Evolutionary conservation across 2,888 invertebrate genomes (phyloP).

Genomic region (Uloborus plumipes): DNA sequence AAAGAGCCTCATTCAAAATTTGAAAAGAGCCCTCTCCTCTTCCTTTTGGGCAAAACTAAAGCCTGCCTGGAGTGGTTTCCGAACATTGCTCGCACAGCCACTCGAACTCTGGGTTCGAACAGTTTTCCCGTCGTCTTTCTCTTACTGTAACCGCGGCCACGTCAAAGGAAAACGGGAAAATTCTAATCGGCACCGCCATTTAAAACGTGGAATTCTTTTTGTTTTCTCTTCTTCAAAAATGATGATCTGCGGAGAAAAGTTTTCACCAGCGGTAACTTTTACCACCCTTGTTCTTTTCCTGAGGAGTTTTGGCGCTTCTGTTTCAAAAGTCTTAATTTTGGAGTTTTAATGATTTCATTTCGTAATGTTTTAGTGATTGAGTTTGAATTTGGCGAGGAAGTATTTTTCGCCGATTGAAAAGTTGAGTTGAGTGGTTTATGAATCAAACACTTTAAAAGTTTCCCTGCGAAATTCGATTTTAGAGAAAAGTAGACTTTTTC

Average conservation of each 20-base stretch:
- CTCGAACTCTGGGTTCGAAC: conserved; percentile 7
- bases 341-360: conserved; percentile 55
- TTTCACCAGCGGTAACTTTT: conserved; percentile 30
- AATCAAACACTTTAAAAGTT: too few species aligned
- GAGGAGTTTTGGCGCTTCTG: not conserved
- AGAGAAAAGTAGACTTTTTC: too few species aligned
- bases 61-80: conserved; percentile 59
- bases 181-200: conserved; percentile 57
- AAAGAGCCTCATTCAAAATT: conserved; percentile 54
- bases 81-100: conserved; percentile 29
- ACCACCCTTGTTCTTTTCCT: conserved; percentile 51
- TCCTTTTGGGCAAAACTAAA: conserved; percentile 56
- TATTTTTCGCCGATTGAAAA: conserved; percentile 42
- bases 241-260: conserved; percentile 54
- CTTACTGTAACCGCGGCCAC: conserved; percentile 36
- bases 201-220: conserved; percentile 47
- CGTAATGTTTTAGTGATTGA: conserved; percentile 18
- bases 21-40: conserved; percentile 42
- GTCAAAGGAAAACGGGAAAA: conserved; percentile 40
- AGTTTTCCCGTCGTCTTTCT: conserved; percentile 20
- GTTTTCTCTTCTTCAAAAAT: conserved; percentile 58
- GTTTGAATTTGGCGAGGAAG: conserved; percentile 11
- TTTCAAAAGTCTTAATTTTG: conserved; percentile 35
- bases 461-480: too few species aligned
- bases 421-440: conserved; percentile 15